Percentiles rank a stretch among this genome's conserved stretches.
Evolutionary conservation across 2,113 vertebrate species (phyloP).

Genomic region (Cyanocitta stelleri): DNA sequence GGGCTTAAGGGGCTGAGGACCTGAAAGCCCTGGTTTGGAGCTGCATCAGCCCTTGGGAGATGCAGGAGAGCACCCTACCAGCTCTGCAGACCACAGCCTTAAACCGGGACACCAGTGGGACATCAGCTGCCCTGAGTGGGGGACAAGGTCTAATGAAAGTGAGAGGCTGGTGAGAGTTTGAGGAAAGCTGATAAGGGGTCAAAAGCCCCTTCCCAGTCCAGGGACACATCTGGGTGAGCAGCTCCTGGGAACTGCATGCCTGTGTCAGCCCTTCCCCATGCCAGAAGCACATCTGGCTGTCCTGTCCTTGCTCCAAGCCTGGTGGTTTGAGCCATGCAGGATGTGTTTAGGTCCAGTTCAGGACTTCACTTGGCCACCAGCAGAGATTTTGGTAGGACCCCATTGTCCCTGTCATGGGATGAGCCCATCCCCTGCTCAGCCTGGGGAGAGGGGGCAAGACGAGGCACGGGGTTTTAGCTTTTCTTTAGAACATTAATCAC

Average conservation of each 20-base stretch:
- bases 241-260: neutral
- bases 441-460: neutral
- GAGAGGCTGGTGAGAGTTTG: neutral
- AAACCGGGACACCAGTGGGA: neutral
- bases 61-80: neutral
- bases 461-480: neutral
- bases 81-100: neutral
- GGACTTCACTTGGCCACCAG: neutral
- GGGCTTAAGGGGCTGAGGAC: neutral
- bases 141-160: neutral
- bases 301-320: neutral
- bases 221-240: neutral
- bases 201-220: neutral
- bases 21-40: neutral
- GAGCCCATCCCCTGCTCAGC: neutral
- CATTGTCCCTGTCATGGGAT: rapidly evolving
- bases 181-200: neutral
- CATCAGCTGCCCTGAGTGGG: neutral
- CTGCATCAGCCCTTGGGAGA: neutral
- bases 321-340: neutral
- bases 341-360: neutral
- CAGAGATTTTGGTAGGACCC: neutral
- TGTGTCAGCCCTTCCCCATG: neutral
- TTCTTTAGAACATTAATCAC: slow-evolving; percentile 49
- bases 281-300: neutral